phyloP scores from a whole-genome alignment of 2,113 vertebrate species.

The Chiloscyllium plagiosum region DNA sequence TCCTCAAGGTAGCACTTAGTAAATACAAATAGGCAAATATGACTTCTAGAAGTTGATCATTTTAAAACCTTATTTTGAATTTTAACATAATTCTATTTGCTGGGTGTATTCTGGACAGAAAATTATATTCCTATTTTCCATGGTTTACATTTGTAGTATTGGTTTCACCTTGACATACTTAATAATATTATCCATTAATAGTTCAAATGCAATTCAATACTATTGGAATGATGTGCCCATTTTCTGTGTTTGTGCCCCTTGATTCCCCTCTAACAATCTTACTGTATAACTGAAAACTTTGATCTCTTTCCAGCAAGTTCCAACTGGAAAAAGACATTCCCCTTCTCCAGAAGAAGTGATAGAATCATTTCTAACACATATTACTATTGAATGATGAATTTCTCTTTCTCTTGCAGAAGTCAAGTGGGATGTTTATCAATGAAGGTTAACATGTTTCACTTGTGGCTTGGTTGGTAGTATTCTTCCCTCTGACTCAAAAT shows the following conservation, averaged over 20 bases:
- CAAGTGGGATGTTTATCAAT: background rate
- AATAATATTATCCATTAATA: background rate
- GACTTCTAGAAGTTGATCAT: background rate
- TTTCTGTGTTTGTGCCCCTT: background rate
- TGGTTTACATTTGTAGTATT: background rate
- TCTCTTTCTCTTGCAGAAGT: background rate
- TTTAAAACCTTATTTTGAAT: conserved; percentile 5
- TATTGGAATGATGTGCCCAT: no score
- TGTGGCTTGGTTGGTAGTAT: background rate
- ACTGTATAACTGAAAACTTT: background rate
- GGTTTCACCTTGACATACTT: background rate
- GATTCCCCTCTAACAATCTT: background rate
- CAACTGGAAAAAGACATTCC: background rate
- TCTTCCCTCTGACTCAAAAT: background rate
- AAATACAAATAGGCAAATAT: background rate
- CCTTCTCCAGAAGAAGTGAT: no score
- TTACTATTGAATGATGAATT: background rate
- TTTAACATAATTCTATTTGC: background rate
- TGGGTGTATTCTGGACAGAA: background rate
- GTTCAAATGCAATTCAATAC: background rate
- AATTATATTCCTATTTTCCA: background rate
- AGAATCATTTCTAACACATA: background rate
- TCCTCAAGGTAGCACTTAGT: conserved; percentile 9
- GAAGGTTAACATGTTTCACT: background rate
- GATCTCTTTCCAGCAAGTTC: background rate